A percentile compares a stretch with the other conserved stretches of the same genome.
Conservation (phyloP, 2,888 invertebrate genomes). For the Leptinotarsa tumamoca region DNA sequence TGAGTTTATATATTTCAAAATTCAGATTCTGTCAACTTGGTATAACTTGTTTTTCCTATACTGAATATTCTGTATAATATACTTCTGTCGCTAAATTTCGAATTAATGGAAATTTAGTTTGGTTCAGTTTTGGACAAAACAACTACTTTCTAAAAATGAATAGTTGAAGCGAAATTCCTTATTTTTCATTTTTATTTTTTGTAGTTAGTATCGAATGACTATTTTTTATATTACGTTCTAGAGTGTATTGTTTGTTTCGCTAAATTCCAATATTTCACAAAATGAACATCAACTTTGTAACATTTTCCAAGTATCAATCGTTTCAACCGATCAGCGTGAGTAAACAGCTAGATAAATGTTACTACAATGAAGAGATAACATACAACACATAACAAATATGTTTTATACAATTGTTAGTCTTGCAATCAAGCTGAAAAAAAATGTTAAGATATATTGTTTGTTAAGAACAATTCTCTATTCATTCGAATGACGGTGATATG, state of each 20-base stretch:
- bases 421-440: constrained; percentile 17
- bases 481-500: constrained; percentile 1
- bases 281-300: background rate
- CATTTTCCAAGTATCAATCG: constrained; percentile 18
- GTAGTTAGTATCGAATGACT: too few relatives aligned
- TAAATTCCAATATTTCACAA: background rate
- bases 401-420: constrained; percentile 1
- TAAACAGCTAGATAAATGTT: constrained; percentile 7
- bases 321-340: background rate
- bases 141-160: too few relatives aligned
- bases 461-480: background rate
- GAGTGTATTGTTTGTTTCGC: background rate
- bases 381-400: constrained; percentile 19
- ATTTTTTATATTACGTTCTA: background rate
- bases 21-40: too few relatives aligned
- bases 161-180: too few relatives aligned
- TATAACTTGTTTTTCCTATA: too few relatives aligned
- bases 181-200: too few relatives aligned
- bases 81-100: too few relatives aligned
- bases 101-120: too few relatives aligned
- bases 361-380: background rate
- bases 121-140: too few relatives aligned
- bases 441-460: constrained; percentile 19
- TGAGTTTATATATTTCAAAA: too few relatives aligned
- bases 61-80: too few relatives aligned